Base-by-base conservation (phyloP, 64 coral and sea anemone species). In the Montipora sp. region DNA sequence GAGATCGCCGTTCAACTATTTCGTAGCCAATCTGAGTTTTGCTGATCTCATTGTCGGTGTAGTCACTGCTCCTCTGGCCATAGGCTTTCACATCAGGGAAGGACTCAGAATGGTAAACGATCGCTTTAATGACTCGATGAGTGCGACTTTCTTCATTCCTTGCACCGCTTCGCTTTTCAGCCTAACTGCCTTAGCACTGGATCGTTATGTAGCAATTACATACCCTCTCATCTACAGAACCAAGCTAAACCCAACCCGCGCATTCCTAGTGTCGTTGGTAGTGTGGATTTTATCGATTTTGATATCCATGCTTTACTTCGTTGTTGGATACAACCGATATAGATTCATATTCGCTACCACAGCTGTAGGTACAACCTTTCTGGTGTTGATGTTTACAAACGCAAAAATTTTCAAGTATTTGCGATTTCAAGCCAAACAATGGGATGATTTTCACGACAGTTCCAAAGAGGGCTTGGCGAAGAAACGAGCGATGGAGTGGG, bases 101-200 rank as follows among this genome's bases (percentile, higher is more conserved):
- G 87, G 91, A 10, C 21, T 90, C 5, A 68, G 80, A 11, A 50
- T 55, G 8, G 68, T 53, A 14, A 81, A 24, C 5, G 50, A 81
- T 11, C 68, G 45, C 1, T 36, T 44, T 1, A 47, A 66, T 46
- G 36, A 48, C 61, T 10, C 13, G 2, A 77, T 98, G 61, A 93
- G 92, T 44, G 78, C 92, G 74, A 79, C 90, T 12, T 98, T 80
- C 53, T 98, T 98, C 49, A 95, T 92, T 45, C 75, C 93, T 0
- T 95, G 96, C 45, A 95, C 96, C 5, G 96, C 96, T 2, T 98
- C 93, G 23, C 72, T 98, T 15, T 77, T 98, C 22, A 98, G 93
- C 49, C 77, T 98, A 5, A 63, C 87, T 43, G 90, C 96, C 47
- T 24, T 98, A 44, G 89, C 93, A 8, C n/a, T 95, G 18, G 94